Conservation (phyloP, 2,888 invertebrate species). For the Lycocerus yunnanus region DNA sequence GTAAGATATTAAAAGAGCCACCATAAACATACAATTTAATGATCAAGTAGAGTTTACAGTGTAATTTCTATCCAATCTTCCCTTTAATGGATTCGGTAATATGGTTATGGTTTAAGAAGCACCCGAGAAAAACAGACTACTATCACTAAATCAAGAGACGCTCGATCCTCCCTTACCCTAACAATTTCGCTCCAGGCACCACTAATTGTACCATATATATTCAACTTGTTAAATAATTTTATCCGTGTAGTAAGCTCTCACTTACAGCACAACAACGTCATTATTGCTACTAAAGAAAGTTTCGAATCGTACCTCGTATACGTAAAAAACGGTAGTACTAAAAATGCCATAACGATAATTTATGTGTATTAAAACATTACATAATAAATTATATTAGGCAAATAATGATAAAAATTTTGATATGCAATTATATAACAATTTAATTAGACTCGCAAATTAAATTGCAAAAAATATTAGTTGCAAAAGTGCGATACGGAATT, state of each 20-base stretch:
- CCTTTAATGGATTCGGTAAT: constrained; percentile 6
- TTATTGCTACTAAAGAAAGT: no score
- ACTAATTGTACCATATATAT: not conserved
- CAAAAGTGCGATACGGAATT: not conserved
- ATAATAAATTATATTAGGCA: not conserved
- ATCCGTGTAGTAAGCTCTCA: no score
- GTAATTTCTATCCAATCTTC: constrained; percentile 27
- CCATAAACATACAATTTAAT: constrained; percentile 35
- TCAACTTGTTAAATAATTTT: not conserved
- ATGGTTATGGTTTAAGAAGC: not conserved
- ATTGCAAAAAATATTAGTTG: not conserved
- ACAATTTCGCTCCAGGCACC: not conserved
- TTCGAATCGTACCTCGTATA: not conserved
- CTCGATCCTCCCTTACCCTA: not conserved
- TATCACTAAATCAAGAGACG: not conserved
- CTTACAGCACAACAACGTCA: no score
- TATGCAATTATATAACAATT: not conserved
- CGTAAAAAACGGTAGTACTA: not conserved
- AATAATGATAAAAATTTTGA: not conserved
- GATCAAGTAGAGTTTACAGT: constrained; percentile 26
- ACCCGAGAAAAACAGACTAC: not conserved
- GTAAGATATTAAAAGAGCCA: constrained; percentile 32
- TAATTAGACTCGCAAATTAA: not conserved
- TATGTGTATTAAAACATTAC: not conserved
- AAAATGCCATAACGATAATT: not conserved